Evolutionary conservation across 2,888 invertebrate genomes (phyloP).

Genomic region (Aphidoletes aphidimyza): DNA sequence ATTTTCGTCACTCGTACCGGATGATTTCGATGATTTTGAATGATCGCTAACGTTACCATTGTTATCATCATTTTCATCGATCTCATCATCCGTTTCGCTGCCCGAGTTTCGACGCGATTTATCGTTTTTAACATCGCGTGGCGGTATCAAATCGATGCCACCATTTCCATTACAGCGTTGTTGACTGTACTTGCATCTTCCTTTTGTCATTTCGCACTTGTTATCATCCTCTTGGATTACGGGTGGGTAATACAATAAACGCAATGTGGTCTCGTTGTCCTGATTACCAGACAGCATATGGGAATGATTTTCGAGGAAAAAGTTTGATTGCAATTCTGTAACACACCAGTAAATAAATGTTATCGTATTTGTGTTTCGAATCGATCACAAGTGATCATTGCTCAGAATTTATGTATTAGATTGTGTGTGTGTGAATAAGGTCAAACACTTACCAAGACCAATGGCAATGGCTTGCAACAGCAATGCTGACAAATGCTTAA

Average conservation of each 20-base stretch:
- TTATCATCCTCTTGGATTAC: constrained; percentile 73
- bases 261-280: constrained; percentile 75
- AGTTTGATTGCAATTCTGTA: constrained; percentile 71
- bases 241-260: constrained; percentile 79
- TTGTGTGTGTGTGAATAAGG: background rate
- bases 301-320: constrained; percentile 74
- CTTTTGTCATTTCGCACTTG: constrained; percentile 67
- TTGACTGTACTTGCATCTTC: constrained; percentile 66
- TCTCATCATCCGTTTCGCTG: background rate
- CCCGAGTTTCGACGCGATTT: background rate
- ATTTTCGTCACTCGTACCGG: constrained; percentile 61
- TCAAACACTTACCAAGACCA: constrained; percentile 68
- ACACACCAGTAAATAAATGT: constrained; percentile 54
- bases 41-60: constrained; percentile 60
- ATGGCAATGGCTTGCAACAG: constrained; percentile 73
- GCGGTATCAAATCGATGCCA: constrained; percentile 8
- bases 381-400: background rate
- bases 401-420: background rate
- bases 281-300: constrained; percentile 73
- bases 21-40: constrained; percentile 66
- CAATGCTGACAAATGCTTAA: constrained; percentile 74
- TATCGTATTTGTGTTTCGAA: background rate
- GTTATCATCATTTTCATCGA: constrained; percentile 58
- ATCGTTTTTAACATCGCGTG: constrained; percentile 18
- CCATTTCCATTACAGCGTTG: constrained; percentile 62